Base-by-base conservation (phyloP, 2,888 invertebrate genomes). In the Mellilla xanthometata region DNA sequence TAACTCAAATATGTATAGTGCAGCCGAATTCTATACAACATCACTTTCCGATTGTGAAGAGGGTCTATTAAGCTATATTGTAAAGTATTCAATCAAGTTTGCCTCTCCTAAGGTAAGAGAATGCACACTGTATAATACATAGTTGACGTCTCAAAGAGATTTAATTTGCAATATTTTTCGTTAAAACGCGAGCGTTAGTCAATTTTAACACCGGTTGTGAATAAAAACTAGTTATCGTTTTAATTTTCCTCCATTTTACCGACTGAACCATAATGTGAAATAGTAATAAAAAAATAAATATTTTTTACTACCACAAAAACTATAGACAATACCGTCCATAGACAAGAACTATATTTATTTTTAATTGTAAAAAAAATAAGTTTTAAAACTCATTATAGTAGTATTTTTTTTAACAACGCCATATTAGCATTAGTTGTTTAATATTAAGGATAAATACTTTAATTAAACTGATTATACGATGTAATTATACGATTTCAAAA, bases 241-340 rank as follows among this genome's bases (percentile, higher is more conserved):
- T 52, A 44, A 29, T 47, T 58, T 57, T 48, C 48, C 54, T 34
- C 48, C 51, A 51, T 40, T 41, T 36, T 44, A 49, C 54, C 36
- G 59, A 57, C 59, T 57, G 56, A 56, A 6, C 43, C 62, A 52
- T 58, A 61, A 47, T 62, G 68, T 68, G 83, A 82, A 81, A 84
- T 83, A 82, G 72, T 64, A 50, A 56, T 56, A 63, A 68, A 65
- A 83, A 81, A 59, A 79, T 24, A 24, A 58, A 74, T 82, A 81
- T 81, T 81, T 81, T 85, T 73, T 81, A 84, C n/a, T n/a, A n/a
- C 80, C 76, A 73, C 72, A 56, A 64, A 67, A 49, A 62, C 52
- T 55, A 60, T 75, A 78, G 78, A 71, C 67, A 75, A 80, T 72
- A 87, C 88, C 88, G 88, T 88, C 88, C 88, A 86, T 76, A 81